Percentiles rank a stretch among this genome's conserved stretches.
Evolutionary conservation across 2,113 vertebrate species (phyloP).

Genomic region (Protobothrops mucrosquamatus): DNA sequence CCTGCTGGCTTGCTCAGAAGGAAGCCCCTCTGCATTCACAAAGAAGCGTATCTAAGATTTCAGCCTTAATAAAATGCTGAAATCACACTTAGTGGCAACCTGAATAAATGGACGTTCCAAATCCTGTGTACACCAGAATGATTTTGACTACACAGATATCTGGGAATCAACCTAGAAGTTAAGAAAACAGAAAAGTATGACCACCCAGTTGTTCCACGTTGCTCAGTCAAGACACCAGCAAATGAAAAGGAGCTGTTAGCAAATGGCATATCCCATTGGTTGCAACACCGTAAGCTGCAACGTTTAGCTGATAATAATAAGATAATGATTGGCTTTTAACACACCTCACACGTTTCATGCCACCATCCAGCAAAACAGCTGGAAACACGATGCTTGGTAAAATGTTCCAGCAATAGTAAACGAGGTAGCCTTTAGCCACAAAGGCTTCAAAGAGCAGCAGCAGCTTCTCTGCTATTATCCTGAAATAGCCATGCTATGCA

Average conservation of each 20-base stretch:
- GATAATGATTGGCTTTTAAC: neutral
- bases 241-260: neutral
- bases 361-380: neutral
- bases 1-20: neutral
- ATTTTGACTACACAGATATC: neutral
- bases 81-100: neutral
- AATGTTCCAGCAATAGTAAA: neutral
- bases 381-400: neutral
- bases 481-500: conserved; percentile 18
- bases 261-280: neutral
- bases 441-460: conserved; percentile 10
- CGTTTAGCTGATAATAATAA: conserved; percentile 4
- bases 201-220: neutral
- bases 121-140: neutral
- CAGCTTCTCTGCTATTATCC: conserved; percentile 5
- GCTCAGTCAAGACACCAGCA: neutral
- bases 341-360: neutral
- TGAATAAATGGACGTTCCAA: neutral
- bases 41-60: neutral
- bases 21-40: neutral
- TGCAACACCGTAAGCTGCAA: neutral
- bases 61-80: neutral
- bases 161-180: neutral
- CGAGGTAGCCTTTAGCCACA: neutral
- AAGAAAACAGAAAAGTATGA: neutral